A percentile compares a stretch with the other conserved stretches of the same genome.
Conservation (phyloP, 2,888 invertebrate genomes). For the Drosophila demipolita region DNA sequence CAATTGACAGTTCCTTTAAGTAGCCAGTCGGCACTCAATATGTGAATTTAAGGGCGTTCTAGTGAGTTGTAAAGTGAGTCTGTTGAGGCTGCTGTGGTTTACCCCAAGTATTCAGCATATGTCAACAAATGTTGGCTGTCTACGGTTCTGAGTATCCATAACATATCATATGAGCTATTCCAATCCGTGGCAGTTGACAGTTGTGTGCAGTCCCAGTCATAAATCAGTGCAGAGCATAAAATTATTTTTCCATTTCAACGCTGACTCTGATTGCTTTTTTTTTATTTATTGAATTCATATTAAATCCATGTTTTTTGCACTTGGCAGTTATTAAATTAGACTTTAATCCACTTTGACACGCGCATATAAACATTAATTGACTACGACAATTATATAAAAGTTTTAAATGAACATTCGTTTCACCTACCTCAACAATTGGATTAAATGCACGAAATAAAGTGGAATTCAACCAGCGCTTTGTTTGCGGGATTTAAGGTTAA, state of each 20-base stretch:
- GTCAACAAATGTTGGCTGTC: constrained; percentile 65
- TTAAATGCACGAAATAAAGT: constrained; percentile 66
- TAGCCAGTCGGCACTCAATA: constrained; percentile 33
- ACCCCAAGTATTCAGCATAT: constrained; percentile 56
- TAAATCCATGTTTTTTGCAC: constrained; percentile 10
- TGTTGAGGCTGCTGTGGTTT: constrained; percentile 53
- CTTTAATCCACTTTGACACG: constrained; percentile 70
- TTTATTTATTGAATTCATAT: constrained; percentile 18
- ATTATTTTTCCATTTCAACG: constrained; percentile 32
- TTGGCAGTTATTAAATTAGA: constrained; percentile 73
- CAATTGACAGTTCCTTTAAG: constrained; percentile 71
- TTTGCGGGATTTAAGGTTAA: constrained; percentile 56
- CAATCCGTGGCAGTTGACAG: constrained; percentile 49
- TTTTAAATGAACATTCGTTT: constrained; percentile 66
- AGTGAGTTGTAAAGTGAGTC: constrained; percentile 62
- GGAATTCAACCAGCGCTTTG: constrained; percentile 58
- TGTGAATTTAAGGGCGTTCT: constrained; percentile 49
- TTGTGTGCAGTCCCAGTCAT: constrained; percentile 48
- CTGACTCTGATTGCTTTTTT: background rate
- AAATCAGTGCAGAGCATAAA: constrained; percentile 33
- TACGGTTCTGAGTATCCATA: constrained; percentile 33
- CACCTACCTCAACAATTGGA: constrained; percentile 65
- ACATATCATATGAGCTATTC: constrained; percentile 29
- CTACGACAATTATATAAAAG: constrained; percentile 68
- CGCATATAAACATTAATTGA: constrained; percentile 69